Evolutionary conservation across 2,888 invertebrate genomes (phyloP).

Genomic region (Oligia fasciuncula): DNA sequence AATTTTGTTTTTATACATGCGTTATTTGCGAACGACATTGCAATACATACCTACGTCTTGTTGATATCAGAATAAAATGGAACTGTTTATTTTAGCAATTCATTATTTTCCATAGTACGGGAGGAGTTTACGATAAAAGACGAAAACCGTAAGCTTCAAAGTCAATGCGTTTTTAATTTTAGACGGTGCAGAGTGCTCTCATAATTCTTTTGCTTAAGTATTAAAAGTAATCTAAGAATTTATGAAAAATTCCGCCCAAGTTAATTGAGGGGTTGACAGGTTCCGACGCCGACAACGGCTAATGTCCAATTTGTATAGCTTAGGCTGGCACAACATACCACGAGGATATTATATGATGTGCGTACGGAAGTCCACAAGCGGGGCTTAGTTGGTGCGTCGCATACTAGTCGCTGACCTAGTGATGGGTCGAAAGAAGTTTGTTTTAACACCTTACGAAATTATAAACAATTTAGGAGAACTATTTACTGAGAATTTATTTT

Average conservation of each 20-base stretch:
- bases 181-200: background rate
- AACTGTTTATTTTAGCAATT: background rate
- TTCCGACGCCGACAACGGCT: background rate
- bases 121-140: background rate
- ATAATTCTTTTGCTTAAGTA: background rate
- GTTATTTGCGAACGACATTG: background rate
- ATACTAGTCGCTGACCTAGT: background rate
- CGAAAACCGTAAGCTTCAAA: background rate
- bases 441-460: too few species aligned
- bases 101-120: background rate
- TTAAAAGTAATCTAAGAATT: background rate
- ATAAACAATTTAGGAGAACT: background rate
- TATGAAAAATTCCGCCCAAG: background rate
- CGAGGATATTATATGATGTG: too few species aligned
- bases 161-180: background rate
- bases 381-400: background rate
- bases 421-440: background rate
- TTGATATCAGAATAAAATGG: background rate
- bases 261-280: background rate
- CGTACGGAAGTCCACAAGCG: background rate
- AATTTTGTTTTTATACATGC: background rate
- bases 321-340: background rate
- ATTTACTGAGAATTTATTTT: background rate
- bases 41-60: background rate
- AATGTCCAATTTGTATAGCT: background rate